These are phyloP conservation scores for western clawed frog (Xenopus tropicalis) DNA, from an alignment of 2,113 vertebrate species.

Conservation along the genomic window UCB_Xtro_10.0 CM004448.2:14471501-14472000, in stretches of 20 bases:
- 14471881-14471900: background rate
- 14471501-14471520: no score
- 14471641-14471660: background rate
- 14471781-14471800: conserved; percentile 88
- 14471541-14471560: no score
- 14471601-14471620: background rate
- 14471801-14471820: conserved; percentile 98
- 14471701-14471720: background rate
- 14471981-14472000: no score
- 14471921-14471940: background rate
- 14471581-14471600: background rate
- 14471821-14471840: conserved; percentile 91
- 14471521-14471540: no score
- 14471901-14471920: background rate
- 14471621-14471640: background rate
- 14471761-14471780: background rate
- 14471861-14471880: conserved; percentile 95
- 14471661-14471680: background rate
- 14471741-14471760: background rate
- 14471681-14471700: background rate
- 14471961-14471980: no score
- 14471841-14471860: conserved; percentile 94
- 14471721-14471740: background rate
- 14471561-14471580: background rate
- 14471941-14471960: no score